A percentile compares a stretch with the other conserved stretches of the same genome.
Conservation (phyloP, 2,797 vertebrate genomes). For the Cyclopterus lumpus region DNA sequence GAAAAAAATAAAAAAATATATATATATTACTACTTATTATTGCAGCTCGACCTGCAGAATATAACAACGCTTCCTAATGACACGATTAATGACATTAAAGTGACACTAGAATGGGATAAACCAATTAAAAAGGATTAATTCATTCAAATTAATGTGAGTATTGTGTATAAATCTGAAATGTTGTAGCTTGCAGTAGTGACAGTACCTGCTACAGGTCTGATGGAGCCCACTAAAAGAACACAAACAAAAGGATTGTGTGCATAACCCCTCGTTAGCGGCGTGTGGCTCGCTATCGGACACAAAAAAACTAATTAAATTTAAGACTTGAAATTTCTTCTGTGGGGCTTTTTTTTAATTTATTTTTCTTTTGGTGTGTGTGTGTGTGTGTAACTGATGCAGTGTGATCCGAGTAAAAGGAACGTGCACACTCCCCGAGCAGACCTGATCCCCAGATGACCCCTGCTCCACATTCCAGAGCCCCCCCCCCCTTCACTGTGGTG, state of each 20-base stretch:
- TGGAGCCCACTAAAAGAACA: not conserved
- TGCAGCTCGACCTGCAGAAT: not conserved
- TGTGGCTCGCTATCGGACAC: conserved; percentile 1
- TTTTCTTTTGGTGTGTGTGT: conserved; percentile 30
- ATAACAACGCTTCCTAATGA: not conserved
- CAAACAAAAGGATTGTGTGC: not conserved
- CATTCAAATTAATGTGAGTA: not conserved
- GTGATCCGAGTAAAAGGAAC: conserved; percentile 61
- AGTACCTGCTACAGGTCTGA: not conserved
- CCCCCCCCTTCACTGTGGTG: conserved; percentile 43
- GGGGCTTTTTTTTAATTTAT: no score
- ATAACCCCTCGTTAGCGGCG: not conserved
- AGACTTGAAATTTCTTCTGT: no score
- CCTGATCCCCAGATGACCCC: conserved; percentile 49
- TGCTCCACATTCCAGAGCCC: conserved; percentile 53
- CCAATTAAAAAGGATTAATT: not conserved
- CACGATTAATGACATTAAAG: conserved; percentile 1
- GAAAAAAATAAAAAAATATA: not conserved
- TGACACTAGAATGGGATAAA: not conserved
- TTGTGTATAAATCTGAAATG: conserved; percentile 9
- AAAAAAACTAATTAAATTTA: no score
- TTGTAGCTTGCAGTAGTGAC: not conserved
- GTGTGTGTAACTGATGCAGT: conserved; percentile 57
- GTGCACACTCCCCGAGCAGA: conserved; percentile 48
- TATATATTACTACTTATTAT: not conserved